Evolutionary conservation across 2,797 vertebrate species (phyloP).

Genomic region (Acanthurus tractus): DNA sequence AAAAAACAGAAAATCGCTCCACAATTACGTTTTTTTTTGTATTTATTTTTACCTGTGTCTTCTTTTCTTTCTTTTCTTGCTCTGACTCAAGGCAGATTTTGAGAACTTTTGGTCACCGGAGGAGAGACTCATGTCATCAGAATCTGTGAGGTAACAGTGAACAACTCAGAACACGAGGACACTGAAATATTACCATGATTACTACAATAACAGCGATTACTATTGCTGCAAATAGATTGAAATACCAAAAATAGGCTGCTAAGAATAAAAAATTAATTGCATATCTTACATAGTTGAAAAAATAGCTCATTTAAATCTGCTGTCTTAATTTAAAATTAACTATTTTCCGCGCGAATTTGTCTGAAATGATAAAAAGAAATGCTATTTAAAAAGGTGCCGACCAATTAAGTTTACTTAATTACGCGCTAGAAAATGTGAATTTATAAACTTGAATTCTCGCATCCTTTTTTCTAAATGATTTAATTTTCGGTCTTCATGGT

Average conservation of each 20-base stretch:
- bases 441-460: neutral
- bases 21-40: neutral
- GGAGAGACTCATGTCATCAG: conserved; percentile 91
- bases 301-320: no score
- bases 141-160: conserved; percentile 86
- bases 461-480: neutral
- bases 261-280: neutral
- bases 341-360: neutral
- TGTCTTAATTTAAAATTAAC: neutral
- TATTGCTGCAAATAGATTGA: neutral
- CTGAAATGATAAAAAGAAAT: neutral
- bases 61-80: conserved; percentile 97
- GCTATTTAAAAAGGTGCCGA: no score
- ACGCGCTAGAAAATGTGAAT: neutral
- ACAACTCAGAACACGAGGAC: neutral
- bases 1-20: neutral
- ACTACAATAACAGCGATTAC: no score
- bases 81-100: conserved; percentile 92
- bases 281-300: no score
- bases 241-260: neutral
- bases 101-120: conserved; percentile 93
- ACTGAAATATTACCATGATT: no score
- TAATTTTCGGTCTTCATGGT: neutral
- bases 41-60: conserved; percentile 90
- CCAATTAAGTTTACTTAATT: neutral